Conservation (phyloP, 2,113 vertebrate genomes). For the Pongo pygmaeus region DNA sequence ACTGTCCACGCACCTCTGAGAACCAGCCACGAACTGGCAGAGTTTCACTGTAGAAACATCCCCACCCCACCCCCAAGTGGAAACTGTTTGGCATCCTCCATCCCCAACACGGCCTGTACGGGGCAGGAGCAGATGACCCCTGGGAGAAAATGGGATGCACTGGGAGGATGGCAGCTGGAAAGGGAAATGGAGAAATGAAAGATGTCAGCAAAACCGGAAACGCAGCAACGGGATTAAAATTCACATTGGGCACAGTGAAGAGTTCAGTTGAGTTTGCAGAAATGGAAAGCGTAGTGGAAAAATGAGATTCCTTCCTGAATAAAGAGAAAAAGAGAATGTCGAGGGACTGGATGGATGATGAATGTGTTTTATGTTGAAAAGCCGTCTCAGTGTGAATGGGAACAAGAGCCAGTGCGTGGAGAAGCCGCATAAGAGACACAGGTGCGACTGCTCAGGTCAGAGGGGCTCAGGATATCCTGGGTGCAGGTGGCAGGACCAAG, state of each 20-base stretch:
- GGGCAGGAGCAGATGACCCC: background rate
- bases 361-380: background rate
- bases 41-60: background rate
- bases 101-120: accelerated
- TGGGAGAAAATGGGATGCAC: no score
- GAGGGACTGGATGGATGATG: background rate
- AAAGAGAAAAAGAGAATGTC: background rate
- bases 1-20: background rate
- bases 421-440: background rate
- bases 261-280: background rate
- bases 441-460: accelerated
- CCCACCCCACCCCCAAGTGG: background rate
- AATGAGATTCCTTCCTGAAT: background rate
- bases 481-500: accelerated
- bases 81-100: background rate
- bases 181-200: background rate
- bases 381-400: background rate
- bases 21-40: background rate
- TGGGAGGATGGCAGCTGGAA: background rate
- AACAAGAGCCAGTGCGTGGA: accelerated
- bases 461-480: background rate
- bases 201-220: background rate
- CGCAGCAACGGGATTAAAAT: background rate
- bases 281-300: background rate
- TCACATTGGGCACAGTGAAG: background rate